Conservation (phyloP, 2,113 vertebrate species). For the Beaufortia kweichowensis region DNA sequence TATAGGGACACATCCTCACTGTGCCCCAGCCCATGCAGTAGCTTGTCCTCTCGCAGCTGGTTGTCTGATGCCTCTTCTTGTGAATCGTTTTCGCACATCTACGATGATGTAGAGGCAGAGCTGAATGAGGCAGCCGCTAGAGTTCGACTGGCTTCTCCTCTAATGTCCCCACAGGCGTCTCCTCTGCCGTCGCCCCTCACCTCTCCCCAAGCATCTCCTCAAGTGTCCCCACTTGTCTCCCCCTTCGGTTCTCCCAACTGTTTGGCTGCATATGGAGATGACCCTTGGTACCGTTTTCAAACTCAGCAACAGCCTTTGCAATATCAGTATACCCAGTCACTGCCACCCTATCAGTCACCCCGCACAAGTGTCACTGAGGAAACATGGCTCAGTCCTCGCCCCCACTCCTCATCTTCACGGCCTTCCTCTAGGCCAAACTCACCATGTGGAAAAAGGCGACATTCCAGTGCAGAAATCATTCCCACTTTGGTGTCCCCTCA, state of each 20-base stretch:
- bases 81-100: slow-evolving; percentile 89
- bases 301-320: slow-evolving; percentile 69
- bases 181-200: slow-evolving; percentile 58
- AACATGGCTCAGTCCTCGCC: slow-evolving; percentile 86
- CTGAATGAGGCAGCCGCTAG: slow-evolving; percentile 84
- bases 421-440: slow-evolving; percentile 91
- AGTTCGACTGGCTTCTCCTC: slow-evolving; percentile 83
- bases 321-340: slow-evolving; percentile 72
- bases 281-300: slow-evolving; percentile 81
- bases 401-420: slow-evolving; percentile 74
- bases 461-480: slow-evolving; percentile 86
- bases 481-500: slow-evolving; percentile 85
- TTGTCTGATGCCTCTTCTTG: slow-evolving; percentile 86
- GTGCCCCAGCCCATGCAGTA: slow-evolving; percentile 74
- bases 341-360: slow-evolving; percentile 88
- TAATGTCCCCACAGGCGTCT: slow-evolving; percentile 78
- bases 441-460: slow-evolving; percentile 90
- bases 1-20: slow-evolving; percentile 79
- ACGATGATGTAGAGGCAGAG: slow-evolving; percentile 88
- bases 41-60: slow-evolving; percentile 77
- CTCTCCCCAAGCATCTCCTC: slow-evolving; percentile 54
- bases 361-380: slow-evolving; percentile 92
- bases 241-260: slow-evolving; percentile 65
- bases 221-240: slow-evolving; percentile 52
- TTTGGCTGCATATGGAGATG: slow-evolving; percentile 82